These are phyloP conservation scores for Lontra canadensis DNA, from an alignment of 2,113 vertebrate species.

Conservation along the genomic window DNA sequence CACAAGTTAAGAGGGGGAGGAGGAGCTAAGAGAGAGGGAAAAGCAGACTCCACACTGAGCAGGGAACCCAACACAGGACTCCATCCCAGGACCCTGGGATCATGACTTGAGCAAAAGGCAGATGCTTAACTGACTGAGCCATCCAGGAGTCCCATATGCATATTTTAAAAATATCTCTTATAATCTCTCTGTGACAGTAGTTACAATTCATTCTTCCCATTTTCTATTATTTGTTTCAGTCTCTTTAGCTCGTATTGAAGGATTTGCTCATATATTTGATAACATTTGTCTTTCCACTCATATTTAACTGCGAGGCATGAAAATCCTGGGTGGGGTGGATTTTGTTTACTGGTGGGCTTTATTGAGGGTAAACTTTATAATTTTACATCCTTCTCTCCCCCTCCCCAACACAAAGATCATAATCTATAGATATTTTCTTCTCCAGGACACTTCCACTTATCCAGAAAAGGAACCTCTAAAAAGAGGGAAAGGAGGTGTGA, in stretches of 20 bases:
- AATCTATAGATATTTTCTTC: background rate
- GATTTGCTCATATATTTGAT: background rate
- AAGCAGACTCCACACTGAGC: too few species aligned
- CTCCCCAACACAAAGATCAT: background rate
- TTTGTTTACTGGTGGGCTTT: background rate
- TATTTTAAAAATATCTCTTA: background rate
- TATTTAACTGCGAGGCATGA: background rate
- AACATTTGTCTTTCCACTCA: background rate
- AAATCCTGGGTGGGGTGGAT: background rate
- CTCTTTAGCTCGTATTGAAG: background rate
- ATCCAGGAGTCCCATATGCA: too few species aligned
- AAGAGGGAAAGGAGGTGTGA: background rate
- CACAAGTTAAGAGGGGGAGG: too few species aligned
- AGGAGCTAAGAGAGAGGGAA: too few species aligned
- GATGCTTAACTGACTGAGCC: too few species aligned
- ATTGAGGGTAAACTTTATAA: background rate
- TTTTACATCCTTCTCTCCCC: background rate
- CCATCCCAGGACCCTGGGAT: too few species aligned
- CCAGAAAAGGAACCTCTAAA: background rate
- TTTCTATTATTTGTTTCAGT: background rate
- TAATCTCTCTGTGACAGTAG: background rate
- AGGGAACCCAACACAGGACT: too few species aligned
- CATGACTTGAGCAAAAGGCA: too few species aligned
- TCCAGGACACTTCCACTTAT: background rate
- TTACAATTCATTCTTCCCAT: background rate